Conservation (phyloP, 1,140 invertebrate species). For the Gryon sp. region DNA sequence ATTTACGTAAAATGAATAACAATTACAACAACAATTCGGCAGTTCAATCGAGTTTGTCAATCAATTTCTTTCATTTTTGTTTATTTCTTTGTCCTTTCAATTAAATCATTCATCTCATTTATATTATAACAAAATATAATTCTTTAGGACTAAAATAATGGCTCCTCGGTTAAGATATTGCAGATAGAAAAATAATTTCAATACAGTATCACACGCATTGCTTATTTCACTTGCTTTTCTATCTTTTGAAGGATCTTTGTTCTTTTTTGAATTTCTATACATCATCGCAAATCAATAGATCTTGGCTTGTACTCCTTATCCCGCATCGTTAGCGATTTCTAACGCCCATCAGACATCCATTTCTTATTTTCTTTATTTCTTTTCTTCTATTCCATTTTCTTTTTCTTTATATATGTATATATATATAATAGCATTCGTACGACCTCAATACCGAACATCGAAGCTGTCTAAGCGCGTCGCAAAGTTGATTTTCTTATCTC, state of each 20-base stretch:
- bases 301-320: not conserved
- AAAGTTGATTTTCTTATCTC: slow-evolving; percentile 6
- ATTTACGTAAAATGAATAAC: slow-evolving; percentile 5
- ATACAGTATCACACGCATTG: not conserved
- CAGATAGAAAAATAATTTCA: slow-evolving; percentile 45
- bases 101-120: slow-evolving; percentile 2
- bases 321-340: not conserved
- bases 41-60: slow-evolving; percentile 30
- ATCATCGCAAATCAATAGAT: slow-evolving; percentile 8
- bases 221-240: too few species aligned
- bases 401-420: not conserved
- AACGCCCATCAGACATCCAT: not conserved
- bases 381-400: not conserved
- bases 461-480: not conserved
- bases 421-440: not conserved
- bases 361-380: not conserved
- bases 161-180: slow-evolving; percentile 12
- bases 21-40: too few species aligned
- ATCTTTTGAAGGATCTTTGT: too few species aligned
- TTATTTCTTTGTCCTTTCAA: too few species aligned
- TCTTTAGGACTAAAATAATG: slow-evolving; percentile 21
- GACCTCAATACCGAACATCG: slow-evolving; percentile 3
- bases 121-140: slow-evolving; percentile 30
- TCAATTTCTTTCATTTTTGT: too few species aligned
- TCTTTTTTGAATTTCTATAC: too few species aligned